Evolutionary conservation across 2,797 vertebrate genomes (phyloP).

Genomic region (Tragopan temminckii): DNA sequence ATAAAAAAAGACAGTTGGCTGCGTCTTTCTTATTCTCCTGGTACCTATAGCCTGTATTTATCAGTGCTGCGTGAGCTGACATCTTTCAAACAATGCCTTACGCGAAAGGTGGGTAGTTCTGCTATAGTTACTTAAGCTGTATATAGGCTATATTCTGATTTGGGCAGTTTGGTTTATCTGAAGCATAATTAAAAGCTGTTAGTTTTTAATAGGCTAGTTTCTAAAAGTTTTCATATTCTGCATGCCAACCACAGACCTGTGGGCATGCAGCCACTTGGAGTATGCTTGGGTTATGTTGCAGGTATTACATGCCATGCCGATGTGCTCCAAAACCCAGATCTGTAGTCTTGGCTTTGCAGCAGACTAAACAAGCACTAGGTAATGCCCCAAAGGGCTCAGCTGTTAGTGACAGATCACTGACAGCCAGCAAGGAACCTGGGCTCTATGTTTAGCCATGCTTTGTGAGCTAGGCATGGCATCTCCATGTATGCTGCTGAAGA

Average conservation of each 20-base stretch:
- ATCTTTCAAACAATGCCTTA: neutral
- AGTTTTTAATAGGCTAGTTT: neutral
- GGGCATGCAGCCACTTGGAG: too few relatives aligned
- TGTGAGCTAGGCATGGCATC: neutral
- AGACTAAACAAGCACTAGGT: neutral
- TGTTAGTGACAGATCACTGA: too few relatives aligned
- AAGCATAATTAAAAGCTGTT: neutral
- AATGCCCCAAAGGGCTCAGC: too few relatives aligned
- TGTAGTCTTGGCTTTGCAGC: neutral
- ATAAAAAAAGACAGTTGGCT: constrained; percentile 58
- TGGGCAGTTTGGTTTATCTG: neutral
- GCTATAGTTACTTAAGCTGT: neutral
- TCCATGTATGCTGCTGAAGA: accelerated
- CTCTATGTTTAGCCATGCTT: neutral
- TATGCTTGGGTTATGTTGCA: accelerated
- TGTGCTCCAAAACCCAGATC: accelerated
- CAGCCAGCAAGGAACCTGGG: too few relatives aligned
- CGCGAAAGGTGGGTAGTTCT: neutral
- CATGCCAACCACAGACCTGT: neutral
- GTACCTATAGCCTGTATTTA: neutral
- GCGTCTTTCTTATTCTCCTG: neutral
- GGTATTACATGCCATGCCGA: accelerated
- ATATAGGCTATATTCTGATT: accelerated
- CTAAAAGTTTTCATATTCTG: neutral
- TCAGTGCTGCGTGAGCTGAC: neutral